phyloP scores from a whole-genome alignment of 2,888 invertebrate species.

The Octodonta nipae region DNA sequence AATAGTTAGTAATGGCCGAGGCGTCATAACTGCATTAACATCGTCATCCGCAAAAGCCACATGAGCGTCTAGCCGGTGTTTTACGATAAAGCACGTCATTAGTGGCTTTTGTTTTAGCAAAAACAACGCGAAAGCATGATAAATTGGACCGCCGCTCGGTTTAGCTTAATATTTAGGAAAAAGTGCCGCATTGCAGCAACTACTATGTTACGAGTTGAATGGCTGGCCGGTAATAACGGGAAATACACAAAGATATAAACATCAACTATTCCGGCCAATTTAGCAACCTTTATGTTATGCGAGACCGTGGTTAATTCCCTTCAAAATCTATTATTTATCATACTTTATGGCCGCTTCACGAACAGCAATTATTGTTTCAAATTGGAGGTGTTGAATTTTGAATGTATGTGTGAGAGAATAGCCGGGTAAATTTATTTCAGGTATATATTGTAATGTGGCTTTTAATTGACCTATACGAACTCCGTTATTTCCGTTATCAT shows the following conservation, averaged over 20 bases:
- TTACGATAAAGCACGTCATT: slow-evolving; percentile 1
- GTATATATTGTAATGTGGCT: too few species aligned
- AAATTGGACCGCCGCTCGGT: too few species aligned
- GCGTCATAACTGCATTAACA: slow-evolving; percentile 1
- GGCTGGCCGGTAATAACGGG: slow-evolving; percentile 1
- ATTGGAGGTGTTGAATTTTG: slow-evolving; percentile 1
- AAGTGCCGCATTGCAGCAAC: slow-evolving; percentile 1
- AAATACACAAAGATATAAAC: slow-evolving; percentile 2
- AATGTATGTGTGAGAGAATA: too few species aligned
- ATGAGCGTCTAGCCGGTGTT: not conserved
- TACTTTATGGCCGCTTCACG: slow-evolving; percentile 1
- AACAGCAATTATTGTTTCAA: not conserved
- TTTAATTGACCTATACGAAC: too few species aligned
- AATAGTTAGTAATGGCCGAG: too few species aligned
- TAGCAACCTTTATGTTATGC: slow-evolving; percentile 1
- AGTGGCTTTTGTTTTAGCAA: slow-evolving; percentile 1
- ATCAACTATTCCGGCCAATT: not conserved
- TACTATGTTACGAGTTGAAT: not conserved
- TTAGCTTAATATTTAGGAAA: slow-evolving; percentile 2
- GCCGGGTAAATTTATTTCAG: too few species aligned
- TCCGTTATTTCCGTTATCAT: too few species aligned
- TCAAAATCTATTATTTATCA: slow-evolving; percentile 2
- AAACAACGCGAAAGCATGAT: slow-evolving; percentile 1
- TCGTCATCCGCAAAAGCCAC: slow-evolving; percentile 1
- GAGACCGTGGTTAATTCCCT: not conserved